Evolutionary conservation across 2,888 invertebrate species (phyloP).

Genomic region (Micoletzkya japonica): DNA sequence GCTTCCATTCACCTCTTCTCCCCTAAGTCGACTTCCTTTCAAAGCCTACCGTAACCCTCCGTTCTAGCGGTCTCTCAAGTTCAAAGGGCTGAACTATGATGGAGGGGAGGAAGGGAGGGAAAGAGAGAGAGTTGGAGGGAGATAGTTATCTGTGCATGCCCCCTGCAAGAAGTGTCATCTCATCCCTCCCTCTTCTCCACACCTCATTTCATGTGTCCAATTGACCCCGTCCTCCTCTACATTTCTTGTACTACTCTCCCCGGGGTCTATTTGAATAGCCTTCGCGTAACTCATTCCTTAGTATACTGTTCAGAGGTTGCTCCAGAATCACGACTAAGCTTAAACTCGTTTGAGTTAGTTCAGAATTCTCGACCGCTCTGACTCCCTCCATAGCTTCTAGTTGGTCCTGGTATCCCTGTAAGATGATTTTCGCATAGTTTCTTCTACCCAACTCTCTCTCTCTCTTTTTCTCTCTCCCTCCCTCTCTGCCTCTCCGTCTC

Average conservation of each 20-base stretch:
- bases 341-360: no score
- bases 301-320: no score
- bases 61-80: no score
- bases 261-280: no score
- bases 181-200: not conserved
- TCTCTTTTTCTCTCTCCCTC: conserved; percentile 1
- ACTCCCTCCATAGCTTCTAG: no score
- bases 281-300: no score
- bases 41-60: no score
- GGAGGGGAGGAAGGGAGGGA: not conserved
- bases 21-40: not conserved
- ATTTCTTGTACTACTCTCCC: no score
- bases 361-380: no score
- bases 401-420: no score
- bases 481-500: not conserved
- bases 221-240: not conserved
- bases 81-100: not conserved
- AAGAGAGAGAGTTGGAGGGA: not conserved
- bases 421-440: no score
- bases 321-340: no score
- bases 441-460: not conserved
- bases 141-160: not conserved
- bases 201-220: not conserved
- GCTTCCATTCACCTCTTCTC: not conserved
- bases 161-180: not conserved